Base-by-base conservation (phyloP, 2,797 vertebrate genomes). In the Lacerta agilis region DNA sequence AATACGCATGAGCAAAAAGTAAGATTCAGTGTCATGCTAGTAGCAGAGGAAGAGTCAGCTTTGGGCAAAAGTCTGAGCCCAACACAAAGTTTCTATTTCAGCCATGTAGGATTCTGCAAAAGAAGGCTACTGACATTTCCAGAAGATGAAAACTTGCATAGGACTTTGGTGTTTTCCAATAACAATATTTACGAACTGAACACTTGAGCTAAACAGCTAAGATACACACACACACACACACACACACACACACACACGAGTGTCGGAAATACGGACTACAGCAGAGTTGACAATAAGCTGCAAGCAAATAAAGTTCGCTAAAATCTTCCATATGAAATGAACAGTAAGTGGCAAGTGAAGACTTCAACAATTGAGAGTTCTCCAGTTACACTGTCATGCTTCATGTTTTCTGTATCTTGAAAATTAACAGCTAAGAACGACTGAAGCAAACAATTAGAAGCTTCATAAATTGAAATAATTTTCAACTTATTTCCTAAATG, bases 1-100 rank as follows among this genome's bases (percentile, higher is more conserved):
- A 36, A 36, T 0, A 85, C 25, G 38, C 58, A 4, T 0, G 0
- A 9, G 0, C 45, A 23, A 10, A 58, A 69, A 36, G 17, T 2
- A 25, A 18, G 0, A 87, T 69, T 3, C 1, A 15, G 15, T 7
- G 45, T 0, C 43, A 2, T 10, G 43, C 2, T 10, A 85, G 15
- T 84, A 43, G 64, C 76, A 82, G 85, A 36, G 2, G 25, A 25
- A 23, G 4, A 9, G 38, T 0, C 76, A 90, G 45, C 43, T 0
- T 9, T 41, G 1, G 8, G 1, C 58, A 78, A n/a, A 82, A 45
- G 49, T 10, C 41, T 20, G 27, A 71, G 1, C 36, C 33, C 87
- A 69, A 0, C 1, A 1, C 73, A 20, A 23, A 1, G 69, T 76
- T 27, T 0, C 41, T 23, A 5, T 9, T 6, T 64, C 90, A 11